Evolutionary conservation across 2,888 invertebrate genomes (phyloP), one percentile per base, ranked within the genome.

Genomic region (Lysandra bellargus): DNA sequence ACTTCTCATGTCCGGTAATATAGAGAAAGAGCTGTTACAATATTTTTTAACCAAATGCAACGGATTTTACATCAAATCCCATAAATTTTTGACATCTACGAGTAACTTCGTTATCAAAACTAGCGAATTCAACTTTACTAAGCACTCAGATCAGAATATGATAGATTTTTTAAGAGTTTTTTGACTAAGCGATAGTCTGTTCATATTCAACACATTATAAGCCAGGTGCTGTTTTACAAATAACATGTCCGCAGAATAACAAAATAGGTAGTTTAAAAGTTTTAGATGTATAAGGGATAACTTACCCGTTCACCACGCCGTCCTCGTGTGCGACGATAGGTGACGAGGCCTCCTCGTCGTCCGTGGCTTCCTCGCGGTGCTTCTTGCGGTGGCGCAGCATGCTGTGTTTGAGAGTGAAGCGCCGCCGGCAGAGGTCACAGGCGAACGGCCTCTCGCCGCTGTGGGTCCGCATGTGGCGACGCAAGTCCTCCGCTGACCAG

Each of bases 311-410:
- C 80, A 86, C 82, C 0, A 83, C 85, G 57, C 83, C 86, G 72
- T 95, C 93, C 87, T 89, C 95, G 85, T 85, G 90, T 81, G 88
- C 92, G 77, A 94, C 93, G 78, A 90, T 89, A 1, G 94, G 94
- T 75, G 94, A 93, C 0, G 95, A 91, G 9, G 89, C 90, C 72
- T 95, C 95, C 69, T 95, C 93, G 79, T 96, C 95, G 77, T 95
- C 95, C 6, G 96, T 95, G 82, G 95, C 96, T 78, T 93, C 94
- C 40, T 93, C 94, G 0, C 93, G 82, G 88, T 98, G 98, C 90
- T 98, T 98, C 93, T 98, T 98, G 84, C 98, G 96, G 88, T 99
- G 98, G 0, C 98, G 96, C 83, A 98, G 95, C 98, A 99, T 98
- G 91, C 98, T 98, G 94, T 99, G 98, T 87, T 99, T 99, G 76